phyloP scores from a whole-genome alignment of 2,888 invertebrate genomes.

The Hirtodrosophila histrioides region DNA sequence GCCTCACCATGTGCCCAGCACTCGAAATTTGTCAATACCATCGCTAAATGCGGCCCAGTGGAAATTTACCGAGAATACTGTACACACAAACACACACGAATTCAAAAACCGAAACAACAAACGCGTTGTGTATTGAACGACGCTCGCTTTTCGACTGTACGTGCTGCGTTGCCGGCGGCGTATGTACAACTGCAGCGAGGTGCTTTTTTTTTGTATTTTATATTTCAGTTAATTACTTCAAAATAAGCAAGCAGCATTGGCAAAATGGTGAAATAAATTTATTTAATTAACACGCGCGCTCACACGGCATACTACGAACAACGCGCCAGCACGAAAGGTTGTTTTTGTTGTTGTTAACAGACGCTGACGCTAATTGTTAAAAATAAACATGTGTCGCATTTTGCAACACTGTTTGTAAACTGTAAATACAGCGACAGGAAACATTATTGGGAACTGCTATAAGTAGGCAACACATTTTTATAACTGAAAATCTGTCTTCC shows the following conservation, averaged over 20 bases:
- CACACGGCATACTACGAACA: slow-evolving; percentile 28
- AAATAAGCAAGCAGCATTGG: slow-evolving; percentile 62
- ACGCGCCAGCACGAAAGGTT: slow-evolving; percentile 6
- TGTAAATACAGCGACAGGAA: no score
- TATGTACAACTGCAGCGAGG: slow-evolving; percentile 36
- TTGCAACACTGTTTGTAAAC: no score
- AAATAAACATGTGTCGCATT: slow-evolving; percentile 60
- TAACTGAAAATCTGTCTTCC: no score
- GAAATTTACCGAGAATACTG: slow-evolving; percentile 71
- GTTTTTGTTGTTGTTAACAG: slow-evolving; percentile 5
- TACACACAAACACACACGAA: slow-evolving; percentile 14
- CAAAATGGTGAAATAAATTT: slow-evolving; percentile 52
- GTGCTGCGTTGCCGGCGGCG: slow-evolving; percentile 50
- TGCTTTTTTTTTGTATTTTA: slow-evolving; percentile 14
- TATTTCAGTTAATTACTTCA: slow-evolving; percentile 50
- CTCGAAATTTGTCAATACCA: slow-evolving; percentile 83
- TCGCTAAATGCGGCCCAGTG: slow-evolving; percentile 53
- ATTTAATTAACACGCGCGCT: slow-evolving; percentile 58
- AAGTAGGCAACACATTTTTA: no score
- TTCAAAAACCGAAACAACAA: slow-evolving; percentile 27
- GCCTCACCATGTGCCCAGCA: slow-evolving; percentile 82
- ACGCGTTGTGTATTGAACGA: slow-evolving; percentile 48
- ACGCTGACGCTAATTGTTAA: slow-evolving; percentile 73
- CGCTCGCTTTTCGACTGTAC: slow-evolving; percentile 55
- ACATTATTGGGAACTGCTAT: no score